phyloP scores from a whole-genome alignment of 1,140 invertebrate species.

The Phocides pigmalion region DNA sequence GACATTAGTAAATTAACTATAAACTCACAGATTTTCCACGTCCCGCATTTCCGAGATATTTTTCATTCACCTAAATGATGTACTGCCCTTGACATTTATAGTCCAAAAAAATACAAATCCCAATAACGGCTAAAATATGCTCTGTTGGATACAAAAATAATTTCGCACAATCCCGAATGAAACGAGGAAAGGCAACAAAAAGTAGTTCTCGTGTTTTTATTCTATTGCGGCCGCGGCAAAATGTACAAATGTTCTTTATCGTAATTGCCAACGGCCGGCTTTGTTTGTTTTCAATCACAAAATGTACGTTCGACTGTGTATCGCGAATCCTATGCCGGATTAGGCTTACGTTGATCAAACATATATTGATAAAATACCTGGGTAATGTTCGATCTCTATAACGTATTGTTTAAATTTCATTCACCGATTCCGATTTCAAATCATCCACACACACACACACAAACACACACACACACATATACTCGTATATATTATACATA shows the following conservation, averaged over 20 bases:
- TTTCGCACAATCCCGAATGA: slow-evolving; percentile 13
- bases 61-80: neutral
- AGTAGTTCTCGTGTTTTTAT: slow-evolving; percentile 22
- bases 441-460: too few species aligned
- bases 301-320: slow-evolving; percentile 12
- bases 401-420: too few species aligned
- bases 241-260: slow-evolving; percentile 28
- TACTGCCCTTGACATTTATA: slow-evolving; percentile 6
- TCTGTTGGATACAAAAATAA: slow-evolving; percentile 22
- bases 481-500: too few species aligned
- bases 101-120: neutral
- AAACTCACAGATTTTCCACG: too few species aligned
- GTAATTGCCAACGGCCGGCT: slow-evolving; percentile 12
- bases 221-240: slow-evolving; percentile 13
- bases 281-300: slow-evolving; percentile 29
- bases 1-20: too few species aligned
- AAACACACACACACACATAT: too few species aligned
- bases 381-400: too few species aligned
- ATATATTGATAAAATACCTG: too few species aligned
- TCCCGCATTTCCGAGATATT: neutral
- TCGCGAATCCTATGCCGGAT: neutral
- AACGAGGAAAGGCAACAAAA: slow-evolving; percentile 21
- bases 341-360: neutral
- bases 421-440: too few species aligned
- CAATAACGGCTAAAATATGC: slow-evolving; percentile 4